Evolutionary conservation across 2,113 vertebrate species (phyloP).

Genomic region (Raja brachyura): DNA sequence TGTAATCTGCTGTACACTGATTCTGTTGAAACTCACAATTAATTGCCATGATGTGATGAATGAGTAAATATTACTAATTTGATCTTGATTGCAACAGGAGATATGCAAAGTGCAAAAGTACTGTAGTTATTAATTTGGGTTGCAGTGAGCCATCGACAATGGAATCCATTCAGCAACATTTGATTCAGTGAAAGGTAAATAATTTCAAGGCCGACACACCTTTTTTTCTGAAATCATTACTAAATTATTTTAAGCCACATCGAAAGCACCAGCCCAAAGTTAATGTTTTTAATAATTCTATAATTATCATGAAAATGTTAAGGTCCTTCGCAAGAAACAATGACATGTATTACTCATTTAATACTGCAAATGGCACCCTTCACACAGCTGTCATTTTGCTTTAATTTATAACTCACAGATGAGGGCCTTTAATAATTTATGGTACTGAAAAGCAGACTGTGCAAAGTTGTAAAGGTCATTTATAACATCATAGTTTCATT

Average conservation of each 20-base stretch:
- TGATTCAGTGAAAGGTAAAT: background rate
- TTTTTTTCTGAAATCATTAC: background rate
- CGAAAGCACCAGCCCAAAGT: background rate
- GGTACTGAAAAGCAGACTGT: background rate
- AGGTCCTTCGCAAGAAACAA: background rate
- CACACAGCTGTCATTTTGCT: background rate
- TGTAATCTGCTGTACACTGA: background rate
- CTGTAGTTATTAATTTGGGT: background rate
- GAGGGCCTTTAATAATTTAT: slow-evolving; percentile 2
- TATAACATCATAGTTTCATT: too few species aligned
- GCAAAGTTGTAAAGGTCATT: slow-evolving; percentile 22
- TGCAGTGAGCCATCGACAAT: background rate
- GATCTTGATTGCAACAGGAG: background rate
- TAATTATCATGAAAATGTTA: slow-evolving; percentile 18
- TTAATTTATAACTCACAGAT: slow-evolving; percentile 24
- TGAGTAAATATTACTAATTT: background rate
- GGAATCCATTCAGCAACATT: background rate
- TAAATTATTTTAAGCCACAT: background rate
- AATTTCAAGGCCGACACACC: background rate
- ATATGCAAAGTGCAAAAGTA: background rate
- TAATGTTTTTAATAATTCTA: background rate
- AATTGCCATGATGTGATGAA: background rate
- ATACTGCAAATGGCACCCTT: background rate
- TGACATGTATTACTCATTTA: background rate
- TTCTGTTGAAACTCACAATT: background rate